Evolutionary conservation across 1,140 invertebrate genomes (phyloP).

Genomic region (Helicoverpa zea): DNA sequence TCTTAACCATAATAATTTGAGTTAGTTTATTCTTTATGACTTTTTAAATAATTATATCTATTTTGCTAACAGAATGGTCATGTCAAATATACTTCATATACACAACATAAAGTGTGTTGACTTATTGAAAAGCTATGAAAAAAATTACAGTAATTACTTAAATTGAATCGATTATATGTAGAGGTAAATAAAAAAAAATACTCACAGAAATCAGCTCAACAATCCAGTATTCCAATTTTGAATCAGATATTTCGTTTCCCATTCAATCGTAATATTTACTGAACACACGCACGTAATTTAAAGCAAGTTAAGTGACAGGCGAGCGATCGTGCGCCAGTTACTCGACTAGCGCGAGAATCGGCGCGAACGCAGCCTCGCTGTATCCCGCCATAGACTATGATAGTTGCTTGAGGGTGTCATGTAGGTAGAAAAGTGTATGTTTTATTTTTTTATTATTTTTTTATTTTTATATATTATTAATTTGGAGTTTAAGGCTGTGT

Average conservation of each 20-base stretch:
- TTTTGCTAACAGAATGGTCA: too few species aligned
- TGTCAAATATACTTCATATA: neutral
- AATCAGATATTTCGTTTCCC: slow-evolving; percentile 41
- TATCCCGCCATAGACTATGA: slow-evolving; percentile 48
- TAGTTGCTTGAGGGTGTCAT: slow-evolving; percentile 4
- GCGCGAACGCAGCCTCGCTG: slow-evolving; percentile 57
- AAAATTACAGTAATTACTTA: neutral
- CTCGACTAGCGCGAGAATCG: slow-evolving; percentile 54
- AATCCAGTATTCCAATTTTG: slow-evolving; percentile 16
- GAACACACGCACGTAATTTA: slow-evolving; percentile 12
- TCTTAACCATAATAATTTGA: too few species aligned
- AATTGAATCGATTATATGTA: too few species aligned
- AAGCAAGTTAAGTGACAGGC: slow-evolving; percentile 44
- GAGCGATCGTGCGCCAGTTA: slow-evolving; percentile 38
- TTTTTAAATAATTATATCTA: too few species aligned
- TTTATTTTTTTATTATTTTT: slow-evolving; percentile 1
- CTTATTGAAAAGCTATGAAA: too few species aligned
- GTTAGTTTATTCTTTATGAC: too few species aligned
- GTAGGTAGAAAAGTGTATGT: neutral
- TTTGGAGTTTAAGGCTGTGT: too few species aligned
- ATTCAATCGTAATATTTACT: slow-evolving; percentile 46
- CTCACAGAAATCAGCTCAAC: slow-evolving; percentile 27
- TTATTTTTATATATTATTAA: too few species aligned
- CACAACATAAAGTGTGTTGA: neutral
- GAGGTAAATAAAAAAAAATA: slow-evolving; percentile 30